Evolutionary conservation across 2,113 vertebrate genomes (phyloP), one percentile per base, ranked within the genome.

Genomic region (Grammomys dolichurus): DNA sequence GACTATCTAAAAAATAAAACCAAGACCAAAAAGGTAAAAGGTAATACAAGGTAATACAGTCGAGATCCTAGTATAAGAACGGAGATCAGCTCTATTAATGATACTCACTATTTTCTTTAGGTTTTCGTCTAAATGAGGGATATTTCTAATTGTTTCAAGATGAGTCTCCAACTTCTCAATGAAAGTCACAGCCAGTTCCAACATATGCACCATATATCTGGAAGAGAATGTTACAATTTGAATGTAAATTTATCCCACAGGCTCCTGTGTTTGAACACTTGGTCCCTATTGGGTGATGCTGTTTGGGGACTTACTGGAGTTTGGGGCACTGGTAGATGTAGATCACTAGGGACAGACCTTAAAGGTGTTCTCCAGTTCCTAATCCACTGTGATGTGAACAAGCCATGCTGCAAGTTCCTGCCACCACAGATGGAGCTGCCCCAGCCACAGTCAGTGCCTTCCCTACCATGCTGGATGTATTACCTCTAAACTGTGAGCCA

Each of bases 101-200:
- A 75, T 87, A 98, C 99, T 99, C 94, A 99, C 99, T 99, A 99
- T 98, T 94, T 98, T 98, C 94, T 90, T 96, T 73, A 99, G 88
- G 31, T 73, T 87, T 22, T 97, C 91, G 0, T 97, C 97, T 92
- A 99, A 89, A 56, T 97, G 43, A 94, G 98, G 98, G 84, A 98
- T 96, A 58, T 82, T 98, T 94, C 96, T 98, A 43, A 99, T n/a
- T 0, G 98, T 95, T 90, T 98, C 97, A 96, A 99, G 96, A 97
- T 99, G 98, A 78, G 95, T 97, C 98, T 99, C 99, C 94, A 99
- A 96, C 86, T 98, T 98, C 97, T 98, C 98, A 63, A 99, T 99
- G 95, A 99, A 99, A 97, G 98, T 98, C 94, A 99, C 97, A 95
- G 99, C 98, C 97, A 99, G 97, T 13, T 96, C 48, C 89, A 99